Conservation (phyloP, 2,113 vertebrate species). For the Marmota flaviventris region DNA sequence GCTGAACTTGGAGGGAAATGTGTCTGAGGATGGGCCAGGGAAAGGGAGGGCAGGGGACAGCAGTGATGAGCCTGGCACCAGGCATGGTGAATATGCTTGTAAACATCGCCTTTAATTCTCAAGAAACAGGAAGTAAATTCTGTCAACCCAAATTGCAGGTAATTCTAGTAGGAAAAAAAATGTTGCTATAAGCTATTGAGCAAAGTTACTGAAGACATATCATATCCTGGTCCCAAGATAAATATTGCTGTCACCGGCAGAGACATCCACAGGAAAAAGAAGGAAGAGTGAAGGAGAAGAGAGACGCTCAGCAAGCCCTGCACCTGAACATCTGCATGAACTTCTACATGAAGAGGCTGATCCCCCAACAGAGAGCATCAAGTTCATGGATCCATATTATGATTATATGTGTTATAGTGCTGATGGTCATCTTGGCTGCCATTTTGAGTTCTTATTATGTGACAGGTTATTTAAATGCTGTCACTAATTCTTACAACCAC, state of each 20-base stretch:
- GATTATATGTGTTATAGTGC: not conserved
- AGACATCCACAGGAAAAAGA: not conserved
- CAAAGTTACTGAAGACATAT: not conserved
- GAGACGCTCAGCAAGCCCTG: not conserved
- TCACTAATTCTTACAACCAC: not conserved
- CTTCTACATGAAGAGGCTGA: not conserved
- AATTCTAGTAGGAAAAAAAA: not conserved
- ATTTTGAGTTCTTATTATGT: not conserved
- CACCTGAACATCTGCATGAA: not conserved
- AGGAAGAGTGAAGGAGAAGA: not conserved
- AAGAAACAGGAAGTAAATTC: not conserved
- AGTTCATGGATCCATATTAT: too few relatives aligned
- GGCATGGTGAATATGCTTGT: not conserved
- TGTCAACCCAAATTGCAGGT: not conserved
- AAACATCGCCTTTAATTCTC: not conserved
- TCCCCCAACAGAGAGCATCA: not conserved
- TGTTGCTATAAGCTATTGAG: not conserved
- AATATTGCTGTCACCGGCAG: not conserved
- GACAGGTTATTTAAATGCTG: not conserved
- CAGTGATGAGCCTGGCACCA: too few relatives aligned
- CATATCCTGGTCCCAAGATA: not conserved
- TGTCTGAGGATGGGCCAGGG: not conserved
- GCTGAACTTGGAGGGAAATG: accelerated
- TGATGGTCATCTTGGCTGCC: not conserved
- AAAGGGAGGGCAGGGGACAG: not conserved